Base-by-base conservation (phyloP, 2,888 invertebrate genomes). In the Apotomis capreana region DNA sequence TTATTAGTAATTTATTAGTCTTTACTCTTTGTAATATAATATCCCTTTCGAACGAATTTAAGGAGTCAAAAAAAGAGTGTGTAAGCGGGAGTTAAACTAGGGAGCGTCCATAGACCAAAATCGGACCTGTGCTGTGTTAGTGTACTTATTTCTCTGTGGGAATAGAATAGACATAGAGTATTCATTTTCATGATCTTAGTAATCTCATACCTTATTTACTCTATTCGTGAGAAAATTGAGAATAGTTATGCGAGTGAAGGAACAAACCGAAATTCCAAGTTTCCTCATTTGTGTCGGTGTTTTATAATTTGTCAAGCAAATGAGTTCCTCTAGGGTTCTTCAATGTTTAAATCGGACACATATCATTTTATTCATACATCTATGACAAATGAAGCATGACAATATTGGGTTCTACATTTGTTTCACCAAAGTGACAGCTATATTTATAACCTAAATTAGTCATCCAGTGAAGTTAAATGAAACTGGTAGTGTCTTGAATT, bases 381-480 rank as follows among this genome's bases (percentile, higher is more conserved):
- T 68, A 40, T 72, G 72, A 72, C 72, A 68, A 72, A 62, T 72
- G 72, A 72, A 72, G 72, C 68, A 59, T 68, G 68, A 72, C 62
- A 72, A 58, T 72, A 46, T 63, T 68, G 46, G 52, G 36, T 68
- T 68, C 63, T 58, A 63, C 68, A 62, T 61, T 71, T 68, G 72
- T 68, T 72, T 72, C 68, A 63, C 68, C 58, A 57, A 68, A 72
- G 76, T 80, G 79, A 82, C 80, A 83, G 81, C 85, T 87, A 87
- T 88, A 87, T 88, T 89, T 87, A 87, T 91, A 91, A 91, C 91
- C 91, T 90, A 87, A 84, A 84, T 84, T 86, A 83, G 85, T 87
- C 84, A 80, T 80, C 81, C 76, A 79, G 77, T 76, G 73, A 77
- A 82, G 81, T 81, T 86, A 83, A 84, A 83, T 81, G 81, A 84